phyloP scores from a whole-genome alignment of 2,797 vertebrate species.

The Crocidura indochinensis region DNA sequence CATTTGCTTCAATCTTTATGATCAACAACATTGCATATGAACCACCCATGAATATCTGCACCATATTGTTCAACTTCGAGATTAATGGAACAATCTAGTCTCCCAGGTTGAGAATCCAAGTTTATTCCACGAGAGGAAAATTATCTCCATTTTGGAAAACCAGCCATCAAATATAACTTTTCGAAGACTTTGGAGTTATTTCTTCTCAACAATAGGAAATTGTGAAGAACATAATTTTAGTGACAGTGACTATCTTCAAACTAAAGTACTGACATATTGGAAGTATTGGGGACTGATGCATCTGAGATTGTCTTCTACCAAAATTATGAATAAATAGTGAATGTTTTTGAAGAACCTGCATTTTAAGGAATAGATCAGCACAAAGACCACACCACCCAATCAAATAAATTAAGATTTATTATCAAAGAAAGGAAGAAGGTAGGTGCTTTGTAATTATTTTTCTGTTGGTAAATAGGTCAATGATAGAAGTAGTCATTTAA shows the following conservation, averaged over 20 bases:
- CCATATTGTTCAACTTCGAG: no score
- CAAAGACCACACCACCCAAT: background rate
- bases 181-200: no score
- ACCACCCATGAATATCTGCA: no score
- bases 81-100: no score
- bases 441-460: background rate
- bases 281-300: background rate
- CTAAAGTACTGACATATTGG: background rate
- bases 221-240: background rate
- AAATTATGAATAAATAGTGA: background rate
- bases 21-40: no score
- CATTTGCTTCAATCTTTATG: no score
- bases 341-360: background rate
- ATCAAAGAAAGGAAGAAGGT: conserved; percentile 21
- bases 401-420: background rate
- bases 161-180: no score
- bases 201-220: background rate
- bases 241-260: background rate
- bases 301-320: conserved; percentile 6
- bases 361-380: background rate
- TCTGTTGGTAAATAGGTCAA: background rate
- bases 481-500: background rate
- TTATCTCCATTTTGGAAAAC: no score
- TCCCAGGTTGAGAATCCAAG: no score
- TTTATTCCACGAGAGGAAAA: no score